These are phyloP conservation scores for Phyllotreta cruciferae DNA, from an alignment of 2,888 invertebrate genomes.

Conservation along the genomic window DNA sequence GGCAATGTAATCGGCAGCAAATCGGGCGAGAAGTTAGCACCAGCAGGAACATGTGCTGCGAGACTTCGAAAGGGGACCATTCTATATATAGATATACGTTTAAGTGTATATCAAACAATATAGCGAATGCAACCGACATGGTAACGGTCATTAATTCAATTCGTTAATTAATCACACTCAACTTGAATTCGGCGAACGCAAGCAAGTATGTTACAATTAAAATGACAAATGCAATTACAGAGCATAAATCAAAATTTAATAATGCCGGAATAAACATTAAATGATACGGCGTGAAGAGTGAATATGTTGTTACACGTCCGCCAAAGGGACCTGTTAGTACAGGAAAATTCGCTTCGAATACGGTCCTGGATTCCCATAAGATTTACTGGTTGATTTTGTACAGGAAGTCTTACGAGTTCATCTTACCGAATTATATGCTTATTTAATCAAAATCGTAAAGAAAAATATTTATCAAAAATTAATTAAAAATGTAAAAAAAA, in stretches of 20 bases:
- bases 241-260: slow-evolving; percentile 57
- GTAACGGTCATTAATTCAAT: slow-evolving; percentile 52
- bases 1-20: no score
- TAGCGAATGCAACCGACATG: slow-evolving; percentile 43
- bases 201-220: slow-evolving; percentile 57
- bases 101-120: slow-evolving; percentile 36
- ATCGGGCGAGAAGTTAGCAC: slow-evolving; percentile 1
- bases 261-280: slow-evolving; percentile 52
- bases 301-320: no score
- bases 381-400: no score
- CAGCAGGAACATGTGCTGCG: slow-evolving; percentile 9
- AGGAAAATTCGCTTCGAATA: no score
- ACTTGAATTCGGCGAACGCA: slow-evolving; percentile 52
- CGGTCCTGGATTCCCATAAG: no score
- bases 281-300: slow-evolving; percentile 43
- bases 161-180: slow-evolving; percentile 55
- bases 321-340: background rate
- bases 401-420: no score
- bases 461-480: no score
- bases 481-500: no score
- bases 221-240: slow-evolving; percentile 56
- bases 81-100: slow-evolving; percentile 22
- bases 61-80: slow-evolving; percentile 21
- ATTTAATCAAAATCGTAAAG: no score
- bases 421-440: no score